These are phyloP conservation scores for Archivesica marissinica DNA, from an alignment of 1,140 invertebrate species.

Conservation along the genomic window DNA sequence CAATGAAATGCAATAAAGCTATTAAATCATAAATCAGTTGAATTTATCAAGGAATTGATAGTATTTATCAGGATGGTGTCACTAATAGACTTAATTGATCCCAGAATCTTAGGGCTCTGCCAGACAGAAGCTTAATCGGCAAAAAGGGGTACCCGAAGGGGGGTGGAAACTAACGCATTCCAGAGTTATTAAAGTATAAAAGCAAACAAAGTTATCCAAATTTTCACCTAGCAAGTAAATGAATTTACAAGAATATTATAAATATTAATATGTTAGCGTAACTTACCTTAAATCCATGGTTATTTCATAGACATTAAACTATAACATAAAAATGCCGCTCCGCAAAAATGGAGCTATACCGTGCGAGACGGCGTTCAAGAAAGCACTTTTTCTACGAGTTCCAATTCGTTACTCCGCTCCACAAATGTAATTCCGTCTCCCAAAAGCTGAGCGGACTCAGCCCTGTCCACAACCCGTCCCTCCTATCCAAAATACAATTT, in stretches of 20 bases:
- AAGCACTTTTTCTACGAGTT: slow-evolving; percentile 6
- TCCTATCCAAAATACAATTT: slow-evolving; percentile 28
- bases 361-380: slow-evolving; percentile 16
- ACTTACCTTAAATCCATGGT: slow-evolving; percentile 57
- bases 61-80: slow-evolving; percentile 13
- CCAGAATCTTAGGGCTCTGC: background rate
- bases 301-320: slow-evolving; percentile 8
- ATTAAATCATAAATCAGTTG: background rate
- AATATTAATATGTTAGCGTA: background rate
- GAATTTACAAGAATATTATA: background rate
- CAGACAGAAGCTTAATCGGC: slow-evolving; percentile 39
- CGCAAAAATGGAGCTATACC: slow-evolving; percentile 2
- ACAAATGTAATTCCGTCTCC: background rate
- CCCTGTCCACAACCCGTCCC: slow-evolving; percentile 15
- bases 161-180: background rate
- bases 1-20: too few relatives aligned
- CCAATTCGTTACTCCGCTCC: background rate
- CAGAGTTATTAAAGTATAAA: background rate
- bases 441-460: slow-evolving; percentile 53
- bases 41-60: background rate
- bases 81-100: slow-evolving; percentile 4
- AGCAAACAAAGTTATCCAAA: background rate
- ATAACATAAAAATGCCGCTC: slow-evolving; percentile 5
- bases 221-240: too few relatives aligned
- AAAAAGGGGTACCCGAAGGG: slow-evolving; percentile 38